Base-by-base conservation (phyloP, 2,888 invertebrate species). In the Trilocha varians region DNA sequence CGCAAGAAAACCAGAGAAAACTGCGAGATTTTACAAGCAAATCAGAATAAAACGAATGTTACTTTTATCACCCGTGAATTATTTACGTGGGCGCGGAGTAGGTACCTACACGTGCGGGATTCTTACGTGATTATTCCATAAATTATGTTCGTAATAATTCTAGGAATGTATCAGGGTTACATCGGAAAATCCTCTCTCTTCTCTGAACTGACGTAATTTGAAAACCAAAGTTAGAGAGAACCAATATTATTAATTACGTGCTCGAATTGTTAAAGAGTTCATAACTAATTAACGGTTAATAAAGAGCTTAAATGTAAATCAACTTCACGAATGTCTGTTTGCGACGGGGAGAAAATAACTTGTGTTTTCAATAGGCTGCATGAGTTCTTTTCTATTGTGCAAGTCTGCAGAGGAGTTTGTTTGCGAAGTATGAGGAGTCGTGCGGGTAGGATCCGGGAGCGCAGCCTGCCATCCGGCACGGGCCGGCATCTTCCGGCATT, bases 401-500 rank as follows among this genome's bases (percentile, higher is more conserved):
- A 32, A 25, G 55, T 55, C 57, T 56, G 55, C 57, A 57, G 53
- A 57, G 55, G 57, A 48, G 50, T 45, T n/a, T 59, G 58, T 59
- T 58, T 58, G 51, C 53, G 51, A 59, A 56, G 56, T 56, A 47
- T 45, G 53, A 53, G 56, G 50, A n/a, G n/a, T n/a, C n/a, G 57
- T 58, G 62, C 59, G 56, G 57, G 59, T 50, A 25, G 25, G 54
- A 55, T 64, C 61, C 64, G 68, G 59, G 61, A 59, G 61, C 57
- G 54, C 55, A 55, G 55, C 63, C 67, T 65, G 54, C 62, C 67
- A 66, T 73, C 75, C 74, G 72, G 68, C 64, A 62, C 57, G 65
- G 68, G 57, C 62, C 59, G 58, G 48, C 62, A 55, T 71, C 72
- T 73, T 76, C 78, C 76, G 75, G 69, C 67, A 59, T 58, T 60